These are phyloP conservation scores for Oplegnathus fasciatus DNA, from an alignment of 2,113 vertebrate genomes.

Conservation along the genomic window DNA sequence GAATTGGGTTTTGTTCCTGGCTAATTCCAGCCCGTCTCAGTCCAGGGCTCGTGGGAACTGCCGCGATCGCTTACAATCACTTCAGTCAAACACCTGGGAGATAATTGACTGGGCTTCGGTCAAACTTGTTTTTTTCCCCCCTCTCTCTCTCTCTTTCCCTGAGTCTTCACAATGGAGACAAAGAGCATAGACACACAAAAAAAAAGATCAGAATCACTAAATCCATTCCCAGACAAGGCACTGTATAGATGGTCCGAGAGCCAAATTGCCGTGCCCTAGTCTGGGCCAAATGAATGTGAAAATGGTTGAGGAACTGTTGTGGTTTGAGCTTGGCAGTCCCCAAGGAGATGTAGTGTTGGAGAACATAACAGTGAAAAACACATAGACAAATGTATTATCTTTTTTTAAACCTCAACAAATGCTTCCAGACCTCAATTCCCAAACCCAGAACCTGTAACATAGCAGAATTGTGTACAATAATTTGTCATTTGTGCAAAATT, in stretches of 20 bases:
- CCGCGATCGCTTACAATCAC: slow-evolving; percentile 84
- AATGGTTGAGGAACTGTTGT: slow-evolving; percentile 68
- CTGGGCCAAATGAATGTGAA: slow-evolving; percentile 72
- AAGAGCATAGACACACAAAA: slow-evolving; percentile 77
- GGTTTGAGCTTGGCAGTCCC: slow-evolving; percentile 70
- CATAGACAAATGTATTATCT: slow-evolving; percentile 65
- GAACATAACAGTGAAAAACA: slow-evolving; percentile 56
- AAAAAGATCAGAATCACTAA: slow-evolving; percentile 82
- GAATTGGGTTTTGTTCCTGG: slow-evolving; percentile 86
- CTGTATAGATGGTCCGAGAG: slow-evolving; percentile 76
- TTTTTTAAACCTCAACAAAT: slow-evolving; percentile 54
- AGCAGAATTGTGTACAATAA: slow-evolving; percentile 34
- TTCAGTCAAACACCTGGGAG: slow-evolving; percentile 86
- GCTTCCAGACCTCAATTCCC: slow-evolving; percentile 59
- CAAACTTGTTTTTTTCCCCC: slow-evolving; percentile 77
- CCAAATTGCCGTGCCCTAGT: slow-evolving; percentile 80
- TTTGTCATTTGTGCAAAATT: slow-evolving; percentile 30
- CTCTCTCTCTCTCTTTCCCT: slow-evolving; percentile 65
- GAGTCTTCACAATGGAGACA: slow-evolving; percentile 85
- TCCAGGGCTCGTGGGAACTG: slow-evolving; percentile 81
- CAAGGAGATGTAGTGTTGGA: slow-evolving; percentile 56
- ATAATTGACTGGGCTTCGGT: slow-evolving; percentile 87
- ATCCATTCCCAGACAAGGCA: slow-evolving; percentile 80
- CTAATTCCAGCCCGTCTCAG: slow-evolving; percentile 83
- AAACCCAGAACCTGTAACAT: slow-evolving; percentile 40